Percentiles rank a stretch among this genome's conserved stretches.
Conservation (phyloP, 2,888 invertebrate genomes). For the Nipponacmea schrenckii region DNA sequence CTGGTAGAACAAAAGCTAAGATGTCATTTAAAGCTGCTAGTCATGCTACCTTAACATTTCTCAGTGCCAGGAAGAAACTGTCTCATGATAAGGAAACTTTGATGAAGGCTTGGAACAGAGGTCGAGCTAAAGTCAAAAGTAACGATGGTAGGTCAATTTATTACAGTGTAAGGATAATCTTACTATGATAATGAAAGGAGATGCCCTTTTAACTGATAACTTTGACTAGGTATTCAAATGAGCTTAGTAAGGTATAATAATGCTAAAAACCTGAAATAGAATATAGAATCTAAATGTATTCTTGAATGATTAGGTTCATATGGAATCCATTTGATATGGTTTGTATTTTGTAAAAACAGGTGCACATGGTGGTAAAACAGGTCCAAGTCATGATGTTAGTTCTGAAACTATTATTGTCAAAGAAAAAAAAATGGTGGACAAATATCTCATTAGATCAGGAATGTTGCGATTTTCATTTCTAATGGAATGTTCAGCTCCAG, state of each 20-base stretch:
- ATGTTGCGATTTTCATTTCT: slow-evolving; percentile 90
- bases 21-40: slow-evolving; percentile 68
- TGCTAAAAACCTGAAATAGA: too few relatives aligned
- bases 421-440: slow-evolving; percentile 85
- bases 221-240: too few relatives aligned
- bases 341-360: too few relatives aligned
- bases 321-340: too few relatives aligned
- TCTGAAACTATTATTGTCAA: slow-evolving; percentile 87
- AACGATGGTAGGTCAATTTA: neutral
- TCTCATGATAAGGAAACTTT: slow-evolving; percentile 83
- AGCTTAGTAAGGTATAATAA: too few relatives aligned
- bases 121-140: slow-evolving; percentile 84
- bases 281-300: too few relatives aligned
- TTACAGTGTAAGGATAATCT: too few relatives aligned
- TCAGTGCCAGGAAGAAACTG: slow-evolving; percentile 78
- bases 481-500: slow-evolving; percentile 94
- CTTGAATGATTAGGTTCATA: too few relatives aligned
- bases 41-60: slow-evolving; percentile 67
- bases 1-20: slow-evolving; percentile 39
- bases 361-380: slow-evolving; percentile 23
- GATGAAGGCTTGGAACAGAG: slow-evolving; percentile 79
- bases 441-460: slow-evolving; percentile 80
- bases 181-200: too few relatives aligned
- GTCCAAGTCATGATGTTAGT: slow-evolving; percentile 39
- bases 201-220: too few relatives aligned